Evolutionary conservation across 2,113 vertebrate genomes (phyloP).

Genomic region (Paedocypris sp.): DNA sequence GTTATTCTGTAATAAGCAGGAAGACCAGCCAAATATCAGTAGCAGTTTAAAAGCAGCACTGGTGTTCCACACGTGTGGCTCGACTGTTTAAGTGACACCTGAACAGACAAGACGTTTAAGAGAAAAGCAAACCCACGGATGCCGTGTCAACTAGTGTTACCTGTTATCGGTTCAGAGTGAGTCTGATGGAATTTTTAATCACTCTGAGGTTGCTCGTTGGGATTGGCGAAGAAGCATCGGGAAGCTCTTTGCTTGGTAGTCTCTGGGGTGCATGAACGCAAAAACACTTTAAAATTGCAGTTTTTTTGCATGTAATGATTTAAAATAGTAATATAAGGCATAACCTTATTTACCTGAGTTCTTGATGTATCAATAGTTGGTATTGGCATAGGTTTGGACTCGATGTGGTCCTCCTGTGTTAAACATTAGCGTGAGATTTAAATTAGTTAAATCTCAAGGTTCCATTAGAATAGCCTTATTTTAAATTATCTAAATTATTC

Average conservation of each 20-base stretch:
- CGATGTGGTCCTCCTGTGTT: slow-evolving; percentile 51
- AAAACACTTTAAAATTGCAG: not conserved
- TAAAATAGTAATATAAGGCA: no score
- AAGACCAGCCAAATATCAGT: slow-evolving; percentile 25
- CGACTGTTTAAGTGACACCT: slow-evolving; percentile 15
- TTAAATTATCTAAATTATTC: no score
- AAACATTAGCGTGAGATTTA: not conserved
- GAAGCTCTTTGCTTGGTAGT: slow-evolving; percentile 90
- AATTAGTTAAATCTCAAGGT: no score
- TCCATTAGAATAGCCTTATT: no score
- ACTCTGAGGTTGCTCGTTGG: slow-evolving; percentile 83
- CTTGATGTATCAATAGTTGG: slow-evolving; percentile 75
- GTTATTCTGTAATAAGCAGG: slow-evolving; percentile 16
- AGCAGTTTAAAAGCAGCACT: slow-evolving; percentile 32
- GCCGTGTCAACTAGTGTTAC: slow-evolving; percentile 39
- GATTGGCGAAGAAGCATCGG: slow-evolving; percentile 85
- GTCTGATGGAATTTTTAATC: slow-evolving; percentile 91
- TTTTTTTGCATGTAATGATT: no score
- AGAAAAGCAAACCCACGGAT: not conserved
- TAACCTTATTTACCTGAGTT: slow-evolving; percentile 77
- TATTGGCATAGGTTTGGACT: slow-evolving; percentile 70
- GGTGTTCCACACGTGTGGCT: slow-evolving; percentile 19
- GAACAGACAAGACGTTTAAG: slow-evolving; percentile 20
- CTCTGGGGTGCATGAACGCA: slow-evolving; percentile 64
- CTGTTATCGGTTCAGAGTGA: slow-evolving; percentile 87